phyloP scores from a whole-genome alignment of 64 coral and sea anemone species.

The Acropora yongei region DNA sequence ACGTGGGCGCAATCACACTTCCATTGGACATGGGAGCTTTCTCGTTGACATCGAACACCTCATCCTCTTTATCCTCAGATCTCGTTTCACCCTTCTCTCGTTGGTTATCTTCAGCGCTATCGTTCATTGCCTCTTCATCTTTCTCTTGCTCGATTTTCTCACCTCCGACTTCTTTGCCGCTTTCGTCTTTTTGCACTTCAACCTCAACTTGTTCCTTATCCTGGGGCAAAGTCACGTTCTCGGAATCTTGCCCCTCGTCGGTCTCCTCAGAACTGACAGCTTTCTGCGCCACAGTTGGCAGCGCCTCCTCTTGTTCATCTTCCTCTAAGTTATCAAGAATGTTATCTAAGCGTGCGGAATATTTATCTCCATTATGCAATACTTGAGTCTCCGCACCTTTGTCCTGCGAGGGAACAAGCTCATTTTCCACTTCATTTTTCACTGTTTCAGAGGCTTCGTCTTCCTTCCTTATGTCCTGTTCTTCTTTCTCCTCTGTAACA shows the following conservation, averaged over 20 bases:
- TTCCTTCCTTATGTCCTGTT: neutral
- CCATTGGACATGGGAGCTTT: slow-evolving; percentile 23
- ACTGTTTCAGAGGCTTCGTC: neutral
- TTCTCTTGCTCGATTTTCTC: neutral
- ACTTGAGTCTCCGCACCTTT: neutral
- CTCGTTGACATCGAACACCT: neutral
- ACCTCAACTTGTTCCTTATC: slow-evolving; percentile 39
- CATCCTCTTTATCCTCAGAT: slow-evolving; percentile 28
- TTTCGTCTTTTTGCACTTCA: slow-evolving; percentile 12
- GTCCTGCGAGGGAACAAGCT: neutral
- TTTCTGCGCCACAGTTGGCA: neutral
- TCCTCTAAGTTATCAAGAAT: slow-evolving; percentile 75
- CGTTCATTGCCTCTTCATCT: neutral
- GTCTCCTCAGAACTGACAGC: neutral
- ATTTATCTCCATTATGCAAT: slow-evolving; percentile 37
- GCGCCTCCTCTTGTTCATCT: slow-evolving; percentile 5
- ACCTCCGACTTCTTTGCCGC: neutral
- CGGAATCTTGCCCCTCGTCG: slow-evolving; percentile 20
- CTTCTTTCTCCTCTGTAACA: slow-evolving; percentile 1
- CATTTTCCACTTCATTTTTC: neutral
- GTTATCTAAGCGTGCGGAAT: slow-evolving; percentile 69
- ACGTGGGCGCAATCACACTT: neutral
- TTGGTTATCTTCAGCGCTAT: neutral
- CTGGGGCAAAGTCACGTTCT: slow-evolving; percentile 5
- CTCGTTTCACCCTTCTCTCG: slow-evolving; percentile 35